Base-by-base conservation (phyloP, 2,113 vertebrate species). In the Protobothrops flavoviridis region DNA sequence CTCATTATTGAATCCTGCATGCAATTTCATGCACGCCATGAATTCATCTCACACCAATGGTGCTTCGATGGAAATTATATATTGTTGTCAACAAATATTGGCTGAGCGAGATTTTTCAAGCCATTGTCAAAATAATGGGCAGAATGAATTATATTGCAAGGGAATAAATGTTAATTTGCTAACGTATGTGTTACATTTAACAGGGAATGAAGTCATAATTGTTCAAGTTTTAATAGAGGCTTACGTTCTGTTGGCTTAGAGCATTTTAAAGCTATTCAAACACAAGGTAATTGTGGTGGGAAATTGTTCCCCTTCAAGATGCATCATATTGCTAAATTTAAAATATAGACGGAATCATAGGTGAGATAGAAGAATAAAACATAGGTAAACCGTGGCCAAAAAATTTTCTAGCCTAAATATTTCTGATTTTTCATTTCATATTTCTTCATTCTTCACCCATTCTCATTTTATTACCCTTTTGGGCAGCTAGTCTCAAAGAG, bases 11-110 rank as follows among this genome's bases (percentile, higher is more conserved):
- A 95, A 95, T 97, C 96, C 94, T 94, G 93, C 23, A 55, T 95
- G 94, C 92, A 95, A 97, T 97, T 96, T 97, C 94, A 97, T 92
- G 96, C 96, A 94, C 94, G 64, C 93, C 93, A 64, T 93, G 96
- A 96, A 94, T 93, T 91, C 90, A 94, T 94, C 94, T 95, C 91
- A 95, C 95, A 33, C 89, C 64, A 94, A 94, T 91, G 90, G 93
- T 85, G 45, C 59, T 86, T 87, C 89, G 94, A 90, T 92, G 93
- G 88, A 97, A 95, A 93, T 95, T 89, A 93, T 0, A 0, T 88
- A 85, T 91, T 94, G 95, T 95, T 95, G 92, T 90, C 95, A 96
- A 93, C 88, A 96, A 94, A 94, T 94, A 86, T 95, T 85, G 94
- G 88, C 92, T 94, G 86, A 48, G 81, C 33, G 94, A 48, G 69